Conservation (phyloP, 2,113 vertebrate species). For the Philantomba maxwellii region DNA sequence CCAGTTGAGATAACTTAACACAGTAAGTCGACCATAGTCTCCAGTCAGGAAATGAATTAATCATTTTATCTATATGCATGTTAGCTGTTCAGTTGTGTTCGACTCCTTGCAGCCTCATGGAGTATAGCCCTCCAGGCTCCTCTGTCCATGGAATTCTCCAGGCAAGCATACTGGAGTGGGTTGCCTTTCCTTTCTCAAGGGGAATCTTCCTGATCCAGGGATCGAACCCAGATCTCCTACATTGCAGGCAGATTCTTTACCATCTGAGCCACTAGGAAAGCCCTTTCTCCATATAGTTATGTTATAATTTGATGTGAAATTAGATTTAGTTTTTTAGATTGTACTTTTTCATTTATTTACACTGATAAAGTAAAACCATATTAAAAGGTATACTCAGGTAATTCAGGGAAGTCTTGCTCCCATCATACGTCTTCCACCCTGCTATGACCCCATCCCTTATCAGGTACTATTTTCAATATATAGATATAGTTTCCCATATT, state of each 20-base stretch:
- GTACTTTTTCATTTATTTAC: neutral
- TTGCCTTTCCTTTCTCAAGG: neutral
- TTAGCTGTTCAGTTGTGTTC: neutral
- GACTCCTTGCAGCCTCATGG: neutral
- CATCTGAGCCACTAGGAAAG: neutral
- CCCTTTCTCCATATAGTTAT: neutral
- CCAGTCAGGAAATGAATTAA: neutral
- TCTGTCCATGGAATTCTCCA: neutral
- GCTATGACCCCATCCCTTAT: neutral
- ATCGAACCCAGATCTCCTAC: neutral
- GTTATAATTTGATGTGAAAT: neutral
- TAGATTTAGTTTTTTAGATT: conserved; percentile 7
- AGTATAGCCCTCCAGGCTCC: neutral
- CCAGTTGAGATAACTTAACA: neutral
- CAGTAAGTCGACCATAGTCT: neutral
- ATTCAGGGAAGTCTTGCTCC: neutral
- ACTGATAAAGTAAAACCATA: neutral
- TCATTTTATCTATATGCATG: neutral
- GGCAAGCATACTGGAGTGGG: neutral
- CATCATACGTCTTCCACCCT: neutral
- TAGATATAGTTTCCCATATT: neutral
- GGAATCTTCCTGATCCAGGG: neutral
- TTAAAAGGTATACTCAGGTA: neutral
- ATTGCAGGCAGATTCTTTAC: neutral
- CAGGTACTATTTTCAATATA: neutral